Percentiles rank a stretch among this genome's conserved stretches.
Conservation (phyloP, 2,888 invertebrate species). For the Scotopteryx bipunctaria region DNA sequence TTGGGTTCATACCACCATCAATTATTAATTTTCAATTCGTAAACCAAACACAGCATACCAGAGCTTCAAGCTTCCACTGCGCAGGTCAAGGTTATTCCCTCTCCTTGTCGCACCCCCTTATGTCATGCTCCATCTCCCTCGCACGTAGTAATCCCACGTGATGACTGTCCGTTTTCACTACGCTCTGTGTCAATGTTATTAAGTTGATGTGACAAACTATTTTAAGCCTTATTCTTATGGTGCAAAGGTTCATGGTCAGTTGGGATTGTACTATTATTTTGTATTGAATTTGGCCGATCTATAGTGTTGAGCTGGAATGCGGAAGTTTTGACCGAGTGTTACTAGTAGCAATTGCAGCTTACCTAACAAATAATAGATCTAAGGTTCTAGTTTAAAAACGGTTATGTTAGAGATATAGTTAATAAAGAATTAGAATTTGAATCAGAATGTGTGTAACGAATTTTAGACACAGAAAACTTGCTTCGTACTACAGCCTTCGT, state of each 20-base stretch:
- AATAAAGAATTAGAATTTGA: too few species aligned
- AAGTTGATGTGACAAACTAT: conserved; percentile 19
- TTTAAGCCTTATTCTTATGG: conserved; percentile 21
- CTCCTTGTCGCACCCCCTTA: conserved; percentile 47
- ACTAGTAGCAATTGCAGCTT: too few species aligned
- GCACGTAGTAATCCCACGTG: conserved; percentile 50
- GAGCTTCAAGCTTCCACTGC: conserved; percentile 54
- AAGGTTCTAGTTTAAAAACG: too few species aligned
- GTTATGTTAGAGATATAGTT: too few species aligned
- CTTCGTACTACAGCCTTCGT: too few species aligned
- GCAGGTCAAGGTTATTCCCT: conserved; percentile 67
- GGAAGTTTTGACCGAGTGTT: conserved; percentile 17
- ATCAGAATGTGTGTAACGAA: too few species aligned
- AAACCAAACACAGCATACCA: conserved; percentile 36
- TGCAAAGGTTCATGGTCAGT: conserved; percentile 13
- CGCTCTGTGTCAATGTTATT: conserved; percentile 33
- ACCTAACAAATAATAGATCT: too few species aligned
- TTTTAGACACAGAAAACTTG: too few species aligned
- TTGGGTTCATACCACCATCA: conserved; percentile 45
- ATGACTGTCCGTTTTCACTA: conserved; percentile 44
- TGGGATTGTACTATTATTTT: neutral
- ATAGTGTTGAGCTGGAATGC: conserved; percentile 30
- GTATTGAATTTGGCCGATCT: conserved; percentile 26
- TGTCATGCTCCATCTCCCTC: conserved; percentile 37
- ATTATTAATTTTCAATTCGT: conserved; percentile 50